A percentile compares a stretch with the other conserved stretches of the same genome.
phyloP scores from a whole-genome alignment of 2,888 invertebrate genomes.

The Orthonychiurus folsomi region DNA sequence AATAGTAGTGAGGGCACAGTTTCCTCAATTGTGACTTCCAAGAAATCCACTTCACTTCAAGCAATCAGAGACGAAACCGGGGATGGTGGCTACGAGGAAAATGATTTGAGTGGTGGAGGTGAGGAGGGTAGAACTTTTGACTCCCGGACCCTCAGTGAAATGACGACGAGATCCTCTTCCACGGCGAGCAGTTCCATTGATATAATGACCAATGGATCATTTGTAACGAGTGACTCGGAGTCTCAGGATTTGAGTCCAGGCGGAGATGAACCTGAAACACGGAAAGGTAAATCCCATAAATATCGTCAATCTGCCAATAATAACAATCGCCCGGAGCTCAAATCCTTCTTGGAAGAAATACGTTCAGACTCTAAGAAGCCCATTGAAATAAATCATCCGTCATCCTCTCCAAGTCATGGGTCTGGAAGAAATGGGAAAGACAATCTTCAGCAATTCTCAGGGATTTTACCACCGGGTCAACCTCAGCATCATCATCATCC shows the following conservation, averaged over 20 bases:
- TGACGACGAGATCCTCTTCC: not conserved
- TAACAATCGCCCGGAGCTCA: not conserved
- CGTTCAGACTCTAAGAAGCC: not conserved
- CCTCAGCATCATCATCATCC: not conserved
- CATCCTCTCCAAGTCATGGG: not conserved
- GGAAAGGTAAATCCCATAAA: not conserved
- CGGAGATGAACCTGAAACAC: not conserved
- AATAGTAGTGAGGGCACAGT: not conserved
- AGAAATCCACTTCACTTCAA: not conserved
- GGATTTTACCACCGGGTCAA: not conserved
- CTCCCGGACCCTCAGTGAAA: not conserved
- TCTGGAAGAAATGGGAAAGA: not conserved
- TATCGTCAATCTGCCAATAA: not conserved
- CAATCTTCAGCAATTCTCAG: not conserved
- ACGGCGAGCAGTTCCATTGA: constrained; percentile 32
- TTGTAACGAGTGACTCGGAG: constrained; percentile 28
- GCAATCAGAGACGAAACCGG: no score
- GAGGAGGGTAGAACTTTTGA: not conserved
- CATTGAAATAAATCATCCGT: not conserved
- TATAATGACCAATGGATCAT: constrained; percentile 39
- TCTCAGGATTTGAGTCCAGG: constrained; percentile 1
- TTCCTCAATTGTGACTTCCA: not conserved
- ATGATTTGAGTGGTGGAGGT: not conserved
- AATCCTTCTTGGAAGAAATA: not conserved
- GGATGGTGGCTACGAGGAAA: not conserved